A percentile compares a stretch with the other conserved stretches of the same genome.
phyloP scores from a whole-genome alignment of 2,797 vertebrate species.

The Rhynchotus rufescens region DNA sequence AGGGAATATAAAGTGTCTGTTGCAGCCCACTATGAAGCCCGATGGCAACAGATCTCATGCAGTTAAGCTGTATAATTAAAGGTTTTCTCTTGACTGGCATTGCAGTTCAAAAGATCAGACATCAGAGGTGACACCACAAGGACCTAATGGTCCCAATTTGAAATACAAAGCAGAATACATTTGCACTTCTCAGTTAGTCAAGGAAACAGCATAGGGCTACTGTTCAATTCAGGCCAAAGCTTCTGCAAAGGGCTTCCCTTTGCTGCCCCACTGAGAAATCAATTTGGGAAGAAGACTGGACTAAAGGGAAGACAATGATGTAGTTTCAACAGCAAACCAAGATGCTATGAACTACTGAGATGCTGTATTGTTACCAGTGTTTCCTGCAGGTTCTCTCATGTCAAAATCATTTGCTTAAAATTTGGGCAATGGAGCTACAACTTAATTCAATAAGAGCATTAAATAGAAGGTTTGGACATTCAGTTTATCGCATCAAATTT shows the following conservation, averaged over 20 bases:
- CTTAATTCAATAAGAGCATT: not conserved
- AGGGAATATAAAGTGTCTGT: not conserved
- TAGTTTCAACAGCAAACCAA: not conserved
- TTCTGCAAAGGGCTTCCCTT: not conserved
- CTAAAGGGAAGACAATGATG: not conserved
- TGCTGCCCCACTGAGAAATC: not conserved
- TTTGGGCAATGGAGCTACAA: not conserved
- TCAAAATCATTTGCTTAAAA: not conserved
- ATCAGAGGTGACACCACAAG: not conserved
- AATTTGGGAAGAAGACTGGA: not conserved
- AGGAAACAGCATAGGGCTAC: not conserved
- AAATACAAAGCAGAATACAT: not conserved
- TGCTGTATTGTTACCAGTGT: not conserved
- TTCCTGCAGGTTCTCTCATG: not conserved
- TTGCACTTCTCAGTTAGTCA: not conserved
- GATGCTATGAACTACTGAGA: not conserved
- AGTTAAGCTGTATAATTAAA: not conserved
- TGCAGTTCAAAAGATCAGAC: not conserved
- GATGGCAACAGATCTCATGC: accelerated
- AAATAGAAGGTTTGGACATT: not conserved
- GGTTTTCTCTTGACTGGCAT: not conserved
- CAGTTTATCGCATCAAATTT: not conserved
- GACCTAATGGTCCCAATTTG: not conserved
- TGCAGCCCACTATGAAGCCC: not conserved
- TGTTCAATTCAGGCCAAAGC: not conserved